Percentiles rank a stretch among this genome's conserved stretches.
These are phyloP conservation scores for Caenorhabditis doughertyi DNA, from an alignment of 2,888 invertebrate genomes.

Conservation along the genomic window DNA sequence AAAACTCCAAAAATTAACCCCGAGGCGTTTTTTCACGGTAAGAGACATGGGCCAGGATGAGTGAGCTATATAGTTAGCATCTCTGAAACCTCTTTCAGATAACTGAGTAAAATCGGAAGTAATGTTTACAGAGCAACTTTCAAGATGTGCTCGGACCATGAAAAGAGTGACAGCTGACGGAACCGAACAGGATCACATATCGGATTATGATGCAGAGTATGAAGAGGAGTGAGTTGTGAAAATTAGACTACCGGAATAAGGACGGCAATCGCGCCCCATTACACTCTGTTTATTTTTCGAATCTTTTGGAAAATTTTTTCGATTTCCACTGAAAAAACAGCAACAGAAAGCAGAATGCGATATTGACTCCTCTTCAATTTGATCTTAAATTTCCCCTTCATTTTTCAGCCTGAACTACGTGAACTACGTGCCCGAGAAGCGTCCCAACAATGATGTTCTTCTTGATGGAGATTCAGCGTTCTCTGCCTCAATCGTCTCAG, in stretches of 20 bases:
- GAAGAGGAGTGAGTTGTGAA: constrained; percentile 60
- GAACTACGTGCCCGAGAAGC: constrained; percentile 50
- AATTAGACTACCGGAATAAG: not conserved
- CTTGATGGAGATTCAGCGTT: constrained; percentile 80
- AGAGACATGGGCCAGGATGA: too few relatives aligned
- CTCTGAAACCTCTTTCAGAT: too few relatives aligned
- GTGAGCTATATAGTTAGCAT: too few relatives aligned
- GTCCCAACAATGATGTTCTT: constrained; percentile 62
- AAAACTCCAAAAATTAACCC: not conserved
- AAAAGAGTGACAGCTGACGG: constrained; percentile 46
- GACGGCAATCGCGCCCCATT: too few relatives aligned
- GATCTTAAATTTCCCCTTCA: too few relatives aligned
- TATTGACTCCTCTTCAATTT: too few relatives aligned
- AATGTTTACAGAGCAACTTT: constrained; percentile 41
- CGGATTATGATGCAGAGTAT: constrained; percentile 68
- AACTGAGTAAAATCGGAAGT: too few relatives aligned
- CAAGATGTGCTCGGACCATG: constrained; percentile 66
- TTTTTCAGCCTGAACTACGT: constrained; percentile 49
- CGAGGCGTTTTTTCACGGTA: not conserved
- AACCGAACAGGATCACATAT: constrained; percentile 62
- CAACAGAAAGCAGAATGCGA: too few relatives aligned
- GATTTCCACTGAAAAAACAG: too few relatives aligned
- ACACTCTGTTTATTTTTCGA: too few relatives aligned
- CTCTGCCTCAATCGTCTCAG: constrained; percentile 77
- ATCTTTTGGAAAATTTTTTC: too few relatives aligned